Evolutionary conservation across 1,140 invertebrate species (phyloP).

Genomic region (Zaprionus taronus): DNA sequence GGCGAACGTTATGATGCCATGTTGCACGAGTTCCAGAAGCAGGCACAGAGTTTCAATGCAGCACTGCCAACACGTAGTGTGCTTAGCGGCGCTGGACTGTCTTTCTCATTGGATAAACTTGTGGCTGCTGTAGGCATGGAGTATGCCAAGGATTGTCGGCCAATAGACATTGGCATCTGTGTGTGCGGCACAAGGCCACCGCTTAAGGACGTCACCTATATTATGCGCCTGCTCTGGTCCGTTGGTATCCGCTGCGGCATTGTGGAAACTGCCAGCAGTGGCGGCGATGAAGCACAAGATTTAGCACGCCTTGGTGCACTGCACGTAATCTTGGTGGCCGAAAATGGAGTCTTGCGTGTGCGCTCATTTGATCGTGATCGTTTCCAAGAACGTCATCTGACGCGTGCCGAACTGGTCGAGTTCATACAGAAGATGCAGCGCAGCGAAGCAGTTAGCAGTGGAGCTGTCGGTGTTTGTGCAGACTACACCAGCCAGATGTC

Average conservation of each 20-base stretch:
- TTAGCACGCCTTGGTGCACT: slow-evolving; percentile 87
- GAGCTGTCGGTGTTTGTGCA: slow-evolving; percentile 7
- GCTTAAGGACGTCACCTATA: slow-evolving; percentile 87
- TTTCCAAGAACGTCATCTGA: slow-evolving; percentile 88
- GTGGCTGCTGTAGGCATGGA: slow-evolving; percentile 85
- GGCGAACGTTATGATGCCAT: slow-evolving; percentile 85
- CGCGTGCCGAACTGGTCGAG: slow-evolving; percentile 86
- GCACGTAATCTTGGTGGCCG: slow-evolving; percentile 89
- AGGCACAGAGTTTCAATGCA: slow-evolving; percentile 75
- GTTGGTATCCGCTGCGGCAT: slow-evolving; percentile 84
- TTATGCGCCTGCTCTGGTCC: slow-evolving; percentile 84
- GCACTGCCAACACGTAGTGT: slow-evolving; percentile 74
- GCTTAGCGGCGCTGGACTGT: slow-evolving; percentile 89
- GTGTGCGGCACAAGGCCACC: slow-evolving; percentile 86
- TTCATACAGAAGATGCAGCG: slow-evolving; percentile 85
- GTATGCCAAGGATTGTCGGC: slow-evolving; percentile 77
- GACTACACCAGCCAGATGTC: slow-evolving; percentile 54
- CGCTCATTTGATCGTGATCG: slow-evolving; percentile 87
- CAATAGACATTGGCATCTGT: slow-evolving; percentile 89
- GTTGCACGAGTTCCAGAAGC: slow-evolving; percentile 84
- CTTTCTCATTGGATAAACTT: slow-evolving; percentile 90
- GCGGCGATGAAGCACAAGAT: slow-evolving; percentile 88
- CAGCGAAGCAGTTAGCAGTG: slow-evolving; percentile 31
- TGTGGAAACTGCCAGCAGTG: slow-evolving; percentile 75
- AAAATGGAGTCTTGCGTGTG: slow-evolving; percentile 87